These are phyloP conservation scores for Gambusia affinis DNA, from an alignment of 2,113 vertebrate genomes.

Conservation along the genomic window DNA sequence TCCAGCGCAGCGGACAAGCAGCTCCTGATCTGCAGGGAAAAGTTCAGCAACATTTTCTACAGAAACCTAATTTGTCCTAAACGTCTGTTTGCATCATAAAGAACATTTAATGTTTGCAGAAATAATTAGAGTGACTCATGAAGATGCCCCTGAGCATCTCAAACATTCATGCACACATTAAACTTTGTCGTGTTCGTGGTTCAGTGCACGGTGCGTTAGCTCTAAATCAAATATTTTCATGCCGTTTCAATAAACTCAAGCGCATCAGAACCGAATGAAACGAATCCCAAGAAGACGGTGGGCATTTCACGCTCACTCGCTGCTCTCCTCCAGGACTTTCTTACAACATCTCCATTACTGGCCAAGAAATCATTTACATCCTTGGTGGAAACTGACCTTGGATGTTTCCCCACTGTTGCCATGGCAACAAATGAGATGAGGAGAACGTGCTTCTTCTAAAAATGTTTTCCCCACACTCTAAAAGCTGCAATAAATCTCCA, in stretches of 20 bases:
- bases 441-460: constrained; percentile 5
- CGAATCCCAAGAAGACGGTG: background rate
- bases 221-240: background rate
- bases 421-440: constrained; percentile 58
- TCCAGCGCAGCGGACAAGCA: background rate
- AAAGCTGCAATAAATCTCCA: constrained; percentile 14
- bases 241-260: background rate
- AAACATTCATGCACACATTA: background rate
- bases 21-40: too few species aligned
- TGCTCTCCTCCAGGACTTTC: background rate
- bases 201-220: background rate
- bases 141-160: background rate
- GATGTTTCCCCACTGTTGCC: constrained; percentile 51
- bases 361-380: constrained; percentile 28
- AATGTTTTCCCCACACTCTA: background rate
- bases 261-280: background rate
- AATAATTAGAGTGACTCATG: background rate
- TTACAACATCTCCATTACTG: constrained; percentile 9
- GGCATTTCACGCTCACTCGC: background rate
- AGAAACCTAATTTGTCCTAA: background rate
- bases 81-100: background rate
- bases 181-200: background rate
- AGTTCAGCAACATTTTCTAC: background rate
- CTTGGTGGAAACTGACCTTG: constrained; percentile 39
- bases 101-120: background rate